A percentile compares a stretch with the other conserved stretches of the same genome.
Evolutionary conservation across 2,888 invertebrate species (phyloP).

Genomic region (Athetis lepigone): DNA sequence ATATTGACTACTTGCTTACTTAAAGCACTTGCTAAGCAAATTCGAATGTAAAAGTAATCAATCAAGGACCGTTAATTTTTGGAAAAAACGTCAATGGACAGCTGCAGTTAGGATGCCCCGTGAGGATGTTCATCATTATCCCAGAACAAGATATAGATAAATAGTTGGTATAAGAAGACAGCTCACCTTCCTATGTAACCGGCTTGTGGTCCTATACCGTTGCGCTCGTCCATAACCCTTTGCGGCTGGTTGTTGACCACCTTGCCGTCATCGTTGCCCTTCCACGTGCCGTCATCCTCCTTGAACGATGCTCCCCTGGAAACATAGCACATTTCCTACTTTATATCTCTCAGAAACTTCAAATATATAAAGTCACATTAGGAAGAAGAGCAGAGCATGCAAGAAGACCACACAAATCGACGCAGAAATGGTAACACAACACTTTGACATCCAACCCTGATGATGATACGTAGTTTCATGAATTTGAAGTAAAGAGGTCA

Average conservation of each 20-base stretch:
- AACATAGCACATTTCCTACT: slow-evolving; percentile 41
- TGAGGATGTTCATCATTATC: neutral
- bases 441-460: slow-evolving; percentile 18
- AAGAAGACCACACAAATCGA: slow-evolving; percentile 23
- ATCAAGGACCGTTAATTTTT: no score
- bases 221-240: slow-evolving; percentile 98
- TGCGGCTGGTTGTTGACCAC: slow-evolving; percentile 98
- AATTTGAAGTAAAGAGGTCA: slow-evolving; percentile 13
- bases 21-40: no score
- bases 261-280: slow-evolving; percentile 99
- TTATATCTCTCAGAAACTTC: neutral
- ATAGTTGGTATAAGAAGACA: neutral
- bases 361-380: neutral
- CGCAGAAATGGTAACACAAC: slow-evolving; percentile 31
- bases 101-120: no score
- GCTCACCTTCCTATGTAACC: slow-evolving; percentile 97
- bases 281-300: slow-evolving; percentile 99
- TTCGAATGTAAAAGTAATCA: no score
- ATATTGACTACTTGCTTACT: no score
- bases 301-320: slow-evolving; percentile 95
- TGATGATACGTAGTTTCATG: slow-evolving; percentile 31
- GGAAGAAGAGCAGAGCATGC: slow-evolving; percentile 17
- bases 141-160: neutral
- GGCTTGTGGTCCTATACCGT: slow-evolving; percentile 97
- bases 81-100: no score